Percentiles rank a stretch among this genome's conserved stretches.
Conservation (phyloP, 2,888 invertebrate genomes). For the Caenorhabditis afra region DNA sequence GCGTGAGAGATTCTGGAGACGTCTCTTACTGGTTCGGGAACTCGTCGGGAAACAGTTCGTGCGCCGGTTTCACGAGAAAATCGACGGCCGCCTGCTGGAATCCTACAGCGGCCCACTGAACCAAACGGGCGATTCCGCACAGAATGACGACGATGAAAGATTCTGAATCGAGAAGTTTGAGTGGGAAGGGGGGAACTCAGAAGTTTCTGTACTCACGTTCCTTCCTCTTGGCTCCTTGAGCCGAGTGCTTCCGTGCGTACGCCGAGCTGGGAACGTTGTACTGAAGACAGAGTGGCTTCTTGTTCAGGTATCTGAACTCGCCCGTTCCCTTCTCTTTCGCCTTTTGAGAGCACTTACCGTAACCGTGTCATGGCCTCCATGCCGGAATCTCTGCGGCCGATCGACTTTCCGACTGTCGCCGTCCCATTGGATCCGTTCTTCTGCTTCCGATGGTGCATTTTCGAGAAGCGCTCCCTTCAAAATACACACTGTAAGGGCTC, state of each 20-base stretch:
- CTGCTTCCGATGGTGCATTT: conserved; percentile 67
- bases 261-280: conserved; percentile 66
- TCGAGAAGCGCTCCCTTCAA: conserved; percentile 59
- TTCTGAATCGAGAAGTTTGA: conserved; percentile 42
- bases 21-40: conserved; percentile 38
- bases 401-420: conserved; percentile 47
- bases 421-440: conserved; percentile 28
- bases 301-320: conserved; percentile 66
- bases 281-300: conserved; percentile 75
- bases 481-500: background rate
- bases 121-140: conserved; percentile 49
- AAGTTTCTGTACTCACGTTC: conserved; percentile 54
- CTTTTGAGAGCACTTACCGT: conserved; percentile 35
- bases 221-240: conserved; percentile 51
- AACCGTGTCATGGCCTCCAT: conserved; percentile 66
- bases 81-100: conserved; percentile 66
- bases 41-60: conserved; percentile 63
- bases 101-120: conserved; percentile 60
- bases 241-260: conserved; percentile 35
- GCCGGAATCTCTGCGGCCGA: conserved; percentile 57
- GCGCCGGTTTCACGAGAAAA: conserved; percentile 71
- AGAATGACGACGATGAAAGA: conserved; percentile 60
- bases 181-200: background rate
- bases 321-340: no score
- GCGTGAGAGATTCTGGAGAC: background rate